Base-by-base conservation (phyloP, 2,888 invertebrate species). In the Rhingia rostrata region DNA sequence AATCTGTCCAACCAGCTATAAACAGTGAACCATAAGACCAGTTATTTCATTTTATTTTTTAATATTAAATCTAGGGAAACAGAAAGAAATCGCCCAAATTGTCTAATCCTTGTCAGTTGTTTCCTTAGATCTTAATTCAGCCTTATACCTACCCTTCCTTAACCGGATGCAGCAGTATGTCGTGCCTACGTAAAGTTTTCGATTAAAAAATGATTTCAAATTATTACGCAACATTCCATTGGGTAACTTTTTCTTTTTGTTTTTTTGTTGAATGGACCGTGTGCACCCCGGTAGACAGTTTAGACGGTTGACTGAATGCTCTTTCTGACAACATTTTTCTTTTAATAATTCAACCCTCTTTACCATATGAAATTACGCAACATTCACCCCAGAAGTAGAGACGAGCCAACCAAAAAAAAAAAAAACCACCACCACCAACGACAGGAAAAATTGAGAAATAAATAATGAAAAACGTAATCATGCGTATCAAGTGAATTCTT, bases 191-290 rank as follows among this genome's bases (percentile, higher is more conserved):
- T 61, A 54, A 84, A 84, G 70, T 84, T 84, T 84, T 80, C 84
- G 84, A 84, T 84, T 84, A 84, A 84, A 84, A 84, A 84, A 84
- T 84, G 75, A 80, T 80, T 84, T 66, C 84, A 84, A 22, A 80
- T 80, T 84, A 63, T 61, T 84, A 66, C 75, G 74, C 64, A 74
- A 70, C 80, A 84, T 84, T 84, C 84, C 69, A 69, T 73, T 43
- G 73, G 56, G 63, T 64, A 70, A 82, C 70, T 56, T 56, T 56
- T 49, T 77, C 41, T 14, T 30, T 49, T 63, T 22, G 9, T 10
- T n/a, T 45, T 53, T 47, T 72, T 22, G 22, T 22, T 22, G 22
- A 22, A 22, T 22, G 22, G 22, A 22, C 22, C 32, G 30, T 77
- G 51, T 60, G 61, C 47, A 53, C 66, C 49, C 63, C 33, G 43